Evolutionary conservation across 2,113 vertebrate genomes (phyloP), one percentile per base, ranked within the genome.

Genomic region (Rhea pennata): DNA sequence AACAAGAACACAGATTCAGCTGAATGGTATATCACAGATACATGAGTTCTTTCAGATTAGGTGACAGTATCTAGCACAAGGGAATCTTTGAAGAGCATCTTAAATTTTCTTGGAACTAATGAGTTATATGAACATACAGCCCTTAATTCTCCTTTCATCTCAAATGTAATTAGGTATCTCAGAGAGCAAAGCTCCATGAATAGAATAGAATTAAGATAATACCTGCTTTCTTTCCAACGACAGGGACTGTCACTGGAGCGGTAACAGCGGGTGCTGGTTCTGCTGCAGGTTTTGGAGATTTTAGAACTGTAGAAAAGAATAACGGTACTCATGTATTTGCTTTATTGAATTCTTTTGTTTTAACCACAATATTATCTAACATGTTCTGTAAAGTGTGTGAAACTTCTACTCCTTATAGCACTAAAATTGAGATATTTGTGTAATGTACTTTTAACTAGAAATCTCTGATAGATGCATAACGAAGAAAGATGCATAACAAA

Each of bases 181-280:
- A 54, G 36, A 78, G 46, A 87, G 50, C 56, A 95, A 86, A 65
- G 4, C 2, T 16, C 23, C 59, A 4, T n/a, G 67, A 89, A 79
- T 61, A 88, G 39, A n/a, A 83, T 8, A 58, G 73, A 98, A 97
- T 40, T 27, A 91, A 75, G 12, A 92, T 88, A 95, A 92, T 99
- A 99, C 99, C 99, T 99, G 99, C 98, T 96, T 98, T 98, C 98
- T 98, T 99, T 89, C 98, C 98, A 91, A 99, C 98, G 90, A 98
- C 99, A 66, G 99, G 99, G 67, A 97, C 86, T 66, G 98, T 98
- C 73, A 99, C 98, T 23, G 99, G 99, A 78, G 98, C 94, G 66
- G 98, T 89, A 39, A 97, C 94, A 75, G 98, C 90, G 6, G 98
- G 92, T 96, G 98, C 98, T 98, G 98, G 84, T 46, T 97, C 95